phyloP scores from a whole-genome alignment of 2,797 vertebrate genomes.

The Diplodus puntazzo region DNA sequence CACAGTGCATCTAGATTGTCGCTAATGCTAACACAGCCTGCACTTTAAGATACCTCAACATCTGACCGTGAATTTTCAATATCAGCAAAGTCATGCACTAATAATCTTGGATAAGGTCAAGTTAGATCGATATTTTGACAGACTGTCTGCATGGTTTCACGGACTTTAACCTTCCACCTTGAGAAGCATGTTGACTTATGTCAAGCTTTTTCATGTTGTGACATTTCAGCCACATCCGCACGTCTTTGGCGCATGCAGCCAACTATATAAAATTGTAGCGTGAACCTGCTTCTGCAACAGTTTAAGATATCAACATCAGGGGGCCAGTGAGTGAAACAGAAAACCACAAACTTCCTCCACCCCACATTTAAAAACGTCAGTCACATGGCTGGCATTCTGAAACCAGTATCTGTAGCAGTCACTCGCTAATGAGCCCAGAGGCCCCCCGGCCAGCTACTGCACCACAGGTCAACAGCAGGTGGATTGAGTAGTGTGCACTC shows the following conservation, averaged over 20 bases:
- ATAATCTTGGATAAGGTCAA: background rate
- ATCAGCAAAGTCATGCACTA: background rate
- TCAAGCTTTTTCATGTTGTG: background rate
- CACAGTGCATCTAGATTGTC: background rate
- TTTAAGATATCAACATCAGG: constrained; percentile 30
- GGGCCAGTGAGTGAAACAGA: constrained; percentile 39
- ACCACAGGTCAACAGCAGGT: constrained; percentile 65
- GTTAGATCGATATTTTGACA: background rate
- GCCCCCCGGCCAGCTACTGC: constrained; percentile 26
- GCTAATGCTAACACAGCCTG: no score
- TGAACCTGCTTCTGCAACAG: constrained; percentile 43
- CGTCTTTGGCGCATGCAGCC: background rate
- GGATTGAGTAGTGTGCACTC: constrained; percentile 36
- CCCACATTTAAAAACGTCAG: constrained; percentile 46
- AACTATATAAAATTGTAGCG: constrained; percentile 14
- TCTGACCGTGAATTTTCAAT: background rate
- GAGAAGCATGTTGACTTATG: background rate
- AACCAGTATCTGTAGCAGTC: constrained; percentile 72
- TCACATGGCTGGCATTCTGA: constrained; percentile 50
- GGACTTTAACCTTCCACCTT: constrained; percentile 16
- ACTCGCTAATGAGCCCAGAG: constrained; percentile 46
- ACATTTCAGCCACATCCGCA: constrained; percentile 13
- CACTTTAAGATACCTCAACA: background rate
- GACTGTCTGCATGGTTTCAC: constrained; percentile 16
- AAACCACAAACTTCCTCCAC: constrained; percentile 39